A percentile compares a stretch with the other conserved stretches of the same genome.
These are phyloP conservation scores for Catotricha subobsoleta DNA, from an alignment of 2,888 invertebrate species.

Conservation along the genomic window DNA sequence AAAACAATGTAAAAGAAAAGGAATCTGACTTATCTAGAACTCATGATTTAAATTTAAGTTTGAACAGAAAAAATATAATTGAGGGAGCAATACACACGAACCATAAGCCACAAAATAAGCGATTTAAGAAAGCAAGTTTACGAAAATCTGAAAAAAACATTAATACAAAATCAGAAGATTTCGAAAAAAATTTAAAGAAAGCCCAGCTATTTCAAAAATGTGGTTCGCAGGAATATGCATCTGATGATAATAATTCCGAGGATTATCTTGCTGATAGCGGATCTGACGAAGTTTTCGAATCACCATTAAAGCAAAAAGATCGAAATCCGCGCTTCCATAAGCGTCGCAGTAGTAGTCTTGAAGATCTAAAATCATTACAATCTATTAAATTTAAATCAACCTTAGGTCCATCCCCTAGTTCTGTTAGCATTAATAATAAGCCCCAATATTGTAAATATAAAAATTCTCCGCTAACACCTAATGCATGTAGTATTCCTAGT, in stretches of 20 bases:
- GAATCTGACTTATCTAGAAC: too few species aligned
- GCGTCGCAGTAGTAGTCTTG: slow-evolving; percentile 10
- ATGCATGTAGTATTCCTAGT: slow-evolving; percentile 31
- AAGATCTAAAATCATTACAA: slow-evolving; percentile 4
- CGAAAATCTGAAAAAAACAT: neutral
- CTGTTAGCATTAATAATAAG: slow-evolving; percentile 35
- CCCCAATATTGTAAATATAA: slow-evolving; percentile 35
- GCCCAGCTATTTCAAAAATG: too few species aligned
- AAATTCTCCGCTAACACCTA: slow-evolving; percentile 9
- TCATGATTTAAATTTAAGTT: too few species aligned
- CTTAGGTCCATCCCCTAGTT: too few species aligned
- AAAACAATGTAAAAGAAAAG: too few species aligned
- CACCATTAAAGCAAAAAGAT: neutral
- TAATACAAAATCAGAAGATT: neutral
- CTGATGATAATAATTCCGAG: slow-evolving; percentile 1
- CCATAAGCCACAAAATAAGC: neutral
- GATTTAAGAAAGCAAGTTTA: neutral
- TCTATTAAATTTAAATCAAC: slow-evolving; percentile 3
- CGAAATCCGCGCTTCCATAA: neutral
- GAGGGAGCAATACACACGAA: too few species aligned
- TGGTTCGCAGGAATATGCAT: too few species aligned
- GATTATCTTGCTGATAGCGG: slow-evolving; percentile 3
- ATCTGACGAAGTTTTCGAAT: slow-evolving; percentile 10
- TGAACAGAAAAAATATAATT: too few species aligned
- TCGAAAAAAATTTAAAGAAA: too few species aligned